Evolutionary conservation across 2,888 invertebrate genomes (phyloP).

Genomic region (Cheiracanthium punctorium): DNA sequence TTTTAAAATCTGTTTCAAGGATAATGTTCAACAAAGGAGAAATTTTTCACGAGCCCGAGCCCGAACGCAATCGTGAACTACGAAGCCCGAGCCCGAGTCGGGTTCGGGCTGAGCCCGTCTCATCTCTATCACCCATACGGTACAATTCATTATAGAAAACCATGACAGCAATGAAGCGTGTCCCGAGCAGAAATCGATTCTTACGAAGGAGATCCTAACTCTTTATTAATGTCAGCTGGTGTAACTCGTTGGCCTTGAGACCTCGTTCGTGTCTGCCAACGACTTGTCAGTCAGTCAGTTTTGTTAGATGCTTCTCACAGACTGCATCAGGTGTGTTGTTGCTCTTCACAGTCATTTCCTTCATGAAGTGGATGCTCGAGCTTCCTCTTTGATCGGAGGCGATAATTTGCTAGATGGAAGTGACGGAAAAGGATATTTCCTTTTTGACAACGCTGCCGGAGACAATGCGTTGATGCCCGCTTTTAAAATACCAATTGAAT

Average conservation of each 20-base stretch:
- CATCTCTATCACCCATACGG: background rate
- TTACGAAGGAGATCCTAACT: background rate
- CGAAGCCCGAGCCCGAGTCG: too few relatives aligned
- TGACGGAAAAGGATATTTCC: background rate
- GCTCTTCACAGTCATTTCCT: background rate
- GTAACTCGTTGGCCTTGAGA: conserved; percentile 5
- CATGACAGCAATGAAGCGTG: background rate
- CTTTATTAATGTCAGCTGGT: background rate
- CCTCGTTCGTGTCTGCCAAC: background rate
- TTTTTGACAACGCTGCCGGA: background rate
- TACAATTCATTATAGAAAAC: background rate
- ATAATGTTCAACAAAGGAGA: too few relatives aligned
- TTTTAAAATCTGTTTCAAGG: too few relatives aligned
- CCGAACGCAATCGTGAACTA: too few relatives aligned
- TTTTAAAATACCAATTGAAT: too few relatives aligned
- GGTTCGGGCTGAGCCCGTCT: background rate
- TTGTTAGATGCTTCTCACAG: background rate
- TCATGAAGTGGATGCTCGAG: background rate
- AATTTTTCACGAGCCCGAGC: too few relatives aligned
- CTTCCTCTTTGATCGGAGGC: background rate
- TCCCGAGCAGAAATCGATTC: conserved; percentile 10
- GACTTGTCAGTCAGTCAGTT: background rate
- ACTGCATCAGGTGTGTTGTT: background rate
- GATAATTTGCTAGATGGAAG: background rate
- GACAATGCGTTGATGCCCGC: background rate